Evolutionary conservation across 2,113 vertebrate genomes (phyloP), one percentile per base, ranked within the genome.

Genomic region (Turnix velox): DNA sequence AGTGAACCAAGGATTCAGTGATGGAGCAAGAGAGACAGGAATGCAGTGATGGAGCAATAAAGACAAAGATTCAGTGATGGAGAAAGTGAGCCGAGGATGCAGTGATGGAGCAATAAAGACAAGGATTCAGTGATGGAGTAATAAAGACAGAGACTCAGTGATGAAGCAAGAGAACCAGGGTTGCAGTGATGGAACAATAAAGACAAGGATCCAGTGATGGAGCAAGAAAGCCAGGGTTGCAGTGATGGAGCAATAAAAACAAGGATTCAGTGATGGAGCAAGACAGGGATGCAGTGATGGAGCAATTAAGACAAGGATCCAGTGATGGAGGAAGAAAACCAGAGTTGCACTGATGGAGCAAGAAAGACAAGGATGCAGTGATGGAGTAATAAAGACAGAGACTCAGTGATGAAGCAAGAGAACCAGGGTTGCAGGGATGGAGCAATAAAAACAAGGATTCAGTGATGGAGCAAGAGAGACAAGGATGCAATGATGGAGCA

Each of bases 281-380:
- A 71, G 24, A 4, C 1, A 0, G 14, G n/a, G 46, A 31, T 9
- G 2, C 10, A 3, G 12, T 0, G 39, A 14, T 8, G 52, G n/a
- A 43, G 22, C 17, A 31, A 24, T 12, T 1, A 20, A 73, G 28
- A 9, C 2, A 4, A 3, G 66, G 25, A 19, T 5, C 6, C 18
- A 35, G 5, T 2, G 69, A 12, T 27, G 37, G 39, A 37, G 12
- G 16, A 35, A 40, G 5, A 2, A 3, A 72, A 22, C 7, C 20
- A 10, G 28, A n/a, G 35, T 72, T 31, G 15, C 25, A 24, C 4
- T 45, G 40, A 20, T 7, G 9, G 14, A 43, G 5, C 43, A 40
- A 71, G 28, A 4, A 9, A 68, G 23, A 0, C 23, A 54, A 39
- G 46, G 23, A 78, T 6, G 3, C 23, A 33, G 4, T 19, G 57